Conservation (phyloP, 1,140 invertebrate genomes). For the Drosophila varians region DNA sequence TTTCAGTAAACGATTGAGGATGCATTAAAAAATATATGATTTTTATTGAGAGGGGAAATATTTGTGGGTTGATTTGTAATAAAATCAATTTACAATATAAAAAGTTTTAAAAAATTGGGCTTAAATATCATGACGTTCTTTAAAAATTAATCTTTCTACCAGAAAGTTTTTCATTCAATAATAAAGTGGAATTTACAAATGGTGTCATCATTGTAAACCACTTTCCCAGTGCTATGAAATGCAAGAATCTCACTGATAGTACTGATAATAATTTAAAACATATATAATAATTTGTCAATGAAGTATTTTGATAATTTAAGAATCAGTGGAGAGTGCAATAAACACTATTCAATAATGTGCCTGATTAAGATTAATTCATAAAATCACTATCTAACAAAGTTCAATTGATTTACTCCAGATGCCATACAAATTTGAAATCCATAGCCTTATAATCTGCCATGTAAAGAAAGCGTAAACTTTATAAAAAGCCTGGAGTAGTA, state of each 20-base stretch:
- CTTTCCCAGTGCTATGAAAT: neutral
- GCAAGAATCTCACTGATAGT: too few relatives aligned
- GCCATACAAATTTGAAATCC: neutral
- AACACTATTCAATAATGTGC: neutral
- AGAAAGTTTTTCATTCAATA: too few relatives aligned
- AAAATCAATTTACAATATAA: too few relatives aligned
- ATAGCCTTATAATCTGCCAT: neutral
- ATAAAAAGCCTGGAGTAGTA: neutral
- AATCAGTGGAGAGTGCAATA: conserved; percentile 9
- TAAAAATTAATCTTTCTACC: too few relatives aligned
- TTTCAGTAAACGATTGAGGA: conserved; percentile 16
- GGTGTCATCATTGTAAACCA: too few relatives aligned
- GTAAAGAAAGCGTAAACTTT: too few relatives aligned
- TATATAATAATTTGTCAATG: too few relatives aligned
- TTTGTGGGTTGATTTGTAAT: too few relatives aligned
- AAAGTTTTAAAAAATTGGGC: too few relatives aligned
- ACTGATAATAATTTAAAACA: too few relatives aligned
- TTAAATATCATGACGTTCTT: too few relatives aligned
- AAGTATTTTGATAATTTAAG: neutral
- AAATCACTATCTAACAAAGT: conserved; percentile 10
- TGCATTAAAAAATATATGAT: neutral
- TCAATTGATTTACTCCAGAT: conserved; percentile 4
- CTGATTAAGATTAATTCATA: conserved; percentile 3
- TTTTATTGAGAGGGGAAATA: neutral
- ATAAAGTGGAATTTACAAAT: too few relatives aligned